These are phyloP conservation scores for Synanthedon vespiformis DNA, from an alignment of 2,888 invertebrate species.

Conservation along the genomic window DNA sequence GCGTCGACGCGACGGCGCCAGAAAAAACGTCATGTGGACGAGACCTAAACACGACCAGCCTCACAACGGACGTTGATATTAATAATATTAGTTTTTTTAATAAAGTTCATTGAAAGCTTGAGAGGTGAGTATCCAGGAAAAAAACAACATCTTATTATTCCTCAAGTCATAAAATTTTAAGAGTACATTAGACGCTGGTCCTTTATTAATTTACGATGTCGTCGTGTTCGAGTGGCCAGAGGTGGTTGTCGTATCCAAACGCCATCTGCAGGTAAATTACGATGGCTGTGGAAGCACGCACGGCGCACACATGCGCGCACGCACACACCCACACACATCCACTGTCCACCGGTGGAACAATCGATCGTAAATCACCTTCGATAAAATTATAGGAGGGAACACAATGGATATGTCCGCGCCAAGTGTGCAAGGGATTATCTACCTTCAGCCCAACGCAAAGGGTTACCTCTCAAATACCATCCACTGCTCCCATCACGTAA, in stretches of 20 bases:
- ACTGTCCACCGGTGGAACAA: conserved; percentile 67
- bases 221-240: conserved; percentile 31
- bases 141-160: conserved; percentile 17
- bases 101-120: too few relatives aligned
- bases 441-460: conserved; percentile 48
- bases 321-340: conserved; percentile 38
- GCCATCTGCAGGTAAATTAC: conserved; percentile 59
- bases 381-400: conserved; percentile 71
- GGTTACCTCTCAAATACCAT: conserved; percentile 55
- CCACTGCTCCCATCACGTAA: conserved; percentile 31
- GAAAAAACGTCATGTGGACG: too few relatives aligned
- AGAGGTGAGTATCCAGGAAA: conserved; percentile 33
- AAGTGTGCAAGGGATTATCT: conserved; percentile 52
- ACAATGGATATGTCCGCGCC: conserved; percentile 55
- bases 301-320: conserved; percentile 50
- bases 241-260: conserved; percentile 36
- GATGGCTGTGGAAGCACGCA: conserved; percentile 23
- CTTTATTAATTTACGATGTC: conserved; percentile 63
- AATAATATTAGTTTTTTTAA: too few relatives aligned
- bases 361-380: conserved; percentile 71
- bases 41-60: too few relatives aligned
- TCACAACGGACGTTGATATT: too few relatives aligned
- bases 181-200: conserved; percentile 38
- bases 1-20: too few relatives aligned
- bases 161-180: conserved; percentile 30